Evolutionary conservation across 2,888 invertebrate genomes (phyloP), one percentile per base, ranked within the genome.

Genomic region (Acanthacorydalis orientalis): DNA sequence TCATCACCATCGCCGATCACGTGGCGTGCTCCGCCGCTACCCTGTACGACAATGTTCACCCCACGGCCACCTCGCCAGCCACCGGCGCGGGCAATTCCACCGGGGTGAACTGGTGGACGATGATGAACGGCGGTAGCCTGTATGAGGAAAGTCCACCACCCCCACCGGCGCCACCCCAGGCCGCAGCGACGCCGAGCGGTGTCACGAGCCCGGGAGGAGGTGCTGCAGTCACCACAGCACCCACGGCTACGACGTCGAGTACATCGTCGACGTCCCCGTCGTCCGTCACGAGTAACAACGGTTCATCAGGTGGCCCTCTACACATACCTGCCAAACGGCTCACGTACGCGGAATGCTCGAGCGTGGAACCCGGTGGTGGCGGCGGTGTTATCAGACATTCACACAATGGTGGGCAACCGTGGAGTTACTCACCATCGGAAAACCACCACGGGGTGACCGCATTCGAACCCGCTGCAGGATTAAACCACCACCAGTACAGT

Each of bases 291-390:
- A 73, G 74, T 57, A 74, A 73, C 60, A 75, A 74, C 64, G 74
- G 79, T 61, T 79, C 78, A 62, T 64, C 64, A 57, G 76, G 80
- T 67, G 86, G 85, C 53, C 83, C 83, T 50, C 73, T 90, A 53
- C 89, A 90, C 72, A 89, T 90, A 68, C 90, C 89, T 55, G 89
- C 89, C 60, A 89, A 90, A 68, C 75, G 88, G 61, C 68, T 74
- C 49, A 68, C 70, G 31, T 81, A 72, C 62, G 74, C 70, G 52
- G 68, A 62, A 54, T 68, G 61, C 58, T 63, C 46, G 59, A 35
- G 72, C 54, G 73, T 74, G 50, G 76, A 75, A 59, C 75, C 78
- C 46, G 78, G 83, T 40, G 23, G 23, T 6, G 23, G 23, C 2
- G 84, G 84, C 59, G 79, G 83, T 42, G 85, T 85, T 59, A 84